These are phyloP conservation scores for Ruditapes philippinarum DNA, from an alignment of 1,140 invertebrate genomes.

Conservation along the genomic window DNA sequence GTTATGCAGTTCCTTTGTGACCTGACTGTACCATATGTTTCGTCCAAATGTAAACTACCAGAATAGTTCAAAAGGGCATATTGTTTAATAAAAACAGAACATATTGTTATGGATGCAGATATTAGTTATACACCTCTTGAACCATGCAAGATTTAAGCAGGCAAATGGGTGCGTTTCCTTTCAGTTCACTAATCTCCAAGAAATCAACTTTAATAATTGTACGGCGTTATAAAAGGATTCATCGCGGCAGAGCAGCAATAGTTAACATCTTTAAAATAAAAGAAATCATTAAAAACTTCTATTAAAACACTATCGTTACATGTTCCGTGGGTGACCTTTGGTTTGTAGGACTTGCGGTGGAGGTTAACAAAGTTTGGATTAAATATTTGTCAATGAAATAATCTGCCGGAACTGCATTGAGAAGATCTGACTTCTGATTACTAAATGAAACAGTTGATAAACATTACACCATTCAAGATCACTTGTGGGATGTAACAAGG, in stretches of 20 bases:
- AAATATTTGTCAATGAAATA: neutral
- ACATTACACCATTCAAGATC: too few relatives aligned
- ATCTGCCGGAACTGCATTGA: neutral
- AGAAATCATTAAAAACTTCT: neutral
- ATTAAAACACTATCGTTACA: neutral
- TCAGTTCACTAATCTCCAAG: neutral
- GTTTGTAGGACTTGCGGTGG: neutral
- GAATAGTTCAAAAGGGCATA: conserved; percentile 1
- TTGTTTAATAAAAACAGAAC: neutral
- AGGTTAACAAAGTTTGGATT: neutral
- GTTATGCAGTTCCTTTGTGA: neutral
- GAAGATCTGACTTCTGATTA: neutral
- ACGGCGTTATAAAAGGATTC: neutral
- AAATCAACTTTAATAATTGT: neutral
- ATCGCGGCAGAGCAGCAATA: neutral
- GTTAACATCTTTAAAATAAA: neutral
- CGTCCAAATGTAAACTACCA: neutral
- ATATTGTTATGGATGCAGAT: neutral
- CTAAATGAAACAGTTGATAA: too few relatives aligned
- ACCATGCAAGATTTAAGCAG: conserved; percentile 20
- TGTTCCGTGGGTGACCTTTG: neutral
- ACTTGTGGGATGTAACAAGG: too few relatives aligned
- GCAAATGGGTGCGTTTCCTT: conserved; percentile 20
- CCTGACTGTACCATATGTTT: conserved; percentile 14
- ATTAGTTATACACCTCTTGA: neutral